Percentiles rank a stretch among this genome's conserved stretches.
Evolutionary conservation across 2,797 vertebrate species (phyloP).

Genomic region (Masticophis lateralis): DNA sequence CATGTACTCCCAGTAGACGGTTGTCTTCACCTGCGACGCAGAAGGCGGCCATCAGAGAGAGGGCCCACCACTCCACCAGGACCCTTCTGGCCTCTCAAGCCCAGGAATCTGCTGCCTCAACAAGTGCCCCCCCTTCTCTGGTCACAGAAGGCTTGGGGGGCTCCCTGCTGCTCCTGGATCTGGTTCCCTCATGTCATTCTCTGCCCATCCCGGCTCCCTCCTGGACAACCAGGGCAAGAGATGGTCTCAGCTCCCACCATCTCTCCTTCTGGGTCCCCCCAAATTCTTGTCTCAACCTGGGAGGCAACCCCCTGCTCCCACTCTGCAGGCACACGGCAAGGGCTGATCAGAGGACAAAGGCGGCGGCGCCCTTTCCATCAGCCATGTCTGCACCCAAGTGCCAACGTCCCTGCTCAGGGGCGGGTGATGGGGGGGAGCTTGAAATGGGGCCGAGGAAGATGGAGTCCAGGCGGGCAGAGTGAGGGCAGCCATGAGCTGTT

Average conservation of each 20-base stretch:
- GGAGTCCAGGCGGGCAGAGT: too few relatives aligned
- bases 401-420: neutral
- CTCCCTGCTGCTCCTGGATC: neutral
- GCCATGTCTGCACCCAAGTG: neutral
- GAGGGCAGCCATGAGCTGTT: neutral
- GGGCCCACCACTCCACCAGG: rapidly evolving
- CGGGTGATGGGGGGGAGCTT: neutral
- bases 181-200: neutral
- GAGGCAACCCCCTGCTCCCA: neutral
- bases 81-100: neutral
- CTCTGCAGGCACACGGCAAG: neutral
- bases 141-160: neutral
- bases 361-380: neutral
- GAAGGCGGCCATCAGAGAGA: neutral
- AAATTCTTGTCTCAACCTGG: neutral
- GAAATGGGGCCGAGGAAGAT: neutral
- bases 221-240: neutral
- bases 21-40: slow-evolving; percentile 81
- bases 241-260: neutral
- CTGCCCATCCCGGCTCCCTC: neutral
- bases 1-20: slow-evolving; percentile 92
- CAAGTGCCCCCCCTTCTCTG: neutral
- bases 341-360: neutral
- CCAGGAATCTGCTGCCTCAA: neutral
- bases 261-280: neutral